Conservation (phyloP, 1,140 invertebrate genomes). For the Cyclina sinensis region DNA sequence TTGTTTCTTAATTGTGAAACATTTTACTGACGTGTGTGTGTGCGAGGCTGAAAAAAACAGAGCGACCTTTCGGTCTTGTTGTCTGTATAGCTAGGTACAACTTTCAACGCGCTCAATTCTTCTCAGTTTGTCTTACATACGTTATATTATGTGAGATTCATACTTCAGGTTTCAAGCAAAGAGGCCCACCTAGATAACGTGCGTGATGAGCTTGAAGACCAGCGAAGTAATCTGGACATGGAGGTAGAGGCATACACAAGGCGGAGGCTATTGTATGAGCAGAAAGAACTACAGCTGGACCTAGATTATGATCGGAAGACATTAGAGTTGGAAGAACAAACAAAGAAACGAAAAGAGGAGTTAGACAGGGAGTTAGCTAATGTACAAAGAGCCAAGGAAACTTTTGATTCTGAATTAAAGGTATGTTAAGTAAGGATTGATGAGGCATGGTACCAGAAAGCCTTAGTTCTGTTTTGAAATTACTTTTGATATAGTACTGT, state of each 20-base stretch:
- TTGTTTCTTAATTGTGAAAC: too few relatives aligned
- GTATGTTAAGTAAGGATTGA: too few relatives aligned
- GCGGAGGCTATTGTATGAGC: constrained; percentile 74
- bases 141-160: too few relatives aligned
- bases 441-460: too few relatives aligned
- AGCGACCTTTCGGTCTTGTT: too few relatives aligned
- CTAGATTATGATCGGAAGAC: constrained; percentile 73
- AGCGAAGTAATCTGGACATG: constrained; percentile 74
- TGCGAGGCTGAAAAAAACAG: too few relatives aligned
- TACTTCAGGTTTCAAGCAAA: constrained; percentile 54
- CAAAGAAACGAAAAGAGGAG: constrained; percentile 67
- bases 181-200: constrained; percentile 72
- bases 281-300: constrained; percentile 75
- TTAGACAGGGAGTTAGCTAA: constrained; percentile 70
- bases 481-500: too few relatives aligned
- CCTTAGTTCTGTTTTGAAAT: too few relatives aligned
- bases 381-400: constrained; percentile 77
- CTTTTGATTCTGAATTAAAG: constrained; percentile 79
- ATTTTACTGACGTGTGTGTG: too few relatives aligned
- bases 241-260: constrained; percentile 75
- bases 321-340: constrained; percentile 69
- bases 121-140: too few relatives aligned
- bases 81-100: too few relatives aligned
- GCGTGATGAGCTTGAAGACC: constrained; percentile 74
- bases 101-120: too few relatives aligned